Evolutionary conservation across 1,140 invertebrate species (phyloP).

Genomic region (Drosophila leontia): DNA sequence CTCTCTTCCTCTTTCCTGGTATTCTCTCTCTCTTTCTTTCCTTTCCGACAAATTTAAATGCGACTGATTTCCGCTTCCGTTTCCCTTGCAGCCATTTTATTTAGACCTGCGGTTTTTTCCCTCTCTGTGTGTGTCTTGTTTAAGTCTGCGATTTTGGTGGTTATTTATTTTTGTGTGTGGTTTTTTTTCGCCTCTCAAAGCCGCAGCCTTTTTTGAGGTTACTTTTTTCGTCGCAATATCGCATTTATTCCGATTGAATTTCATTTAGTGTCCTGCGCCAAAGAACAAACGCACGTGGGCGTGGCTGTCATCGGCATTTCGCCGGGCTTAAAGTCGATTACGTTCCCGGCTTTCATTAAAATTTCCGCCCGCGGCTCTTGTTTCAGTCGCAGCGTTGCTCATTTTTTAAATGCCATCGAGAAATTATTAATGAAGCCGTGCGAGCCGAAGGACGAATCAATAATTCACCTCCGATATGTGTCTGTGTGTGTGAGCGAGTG

Average conservation of each 20-base stretch:
- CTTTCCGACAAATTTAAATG: constrained; percentile 61
- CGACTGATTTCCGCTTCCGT: constrained; percentile 66
- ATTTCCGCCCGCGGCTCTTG: constrained; percentile 25
- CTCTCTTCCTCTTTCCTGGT: not conserved
- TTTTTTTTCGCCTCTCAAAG: constrained; percentile 7
- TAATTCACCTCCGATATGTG: constrained; percentile 48
- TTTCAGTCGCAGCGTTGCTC: constrained; percentile 19
- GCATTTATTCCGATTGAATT: constrained; percentile 45
- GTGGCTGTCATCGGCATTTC: constrained; percentile 33
- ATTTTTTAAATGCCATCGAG: constrained; percentile 49
- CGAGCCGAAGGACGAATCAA: constrained; percentile 68
- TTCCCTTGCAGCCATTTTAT: constrained; percentile 58
- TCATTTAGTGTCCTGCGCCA: constrained; percentile 18
- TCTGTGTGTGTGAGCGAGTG: constrained; percentile 10
- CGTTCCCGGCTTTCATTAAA: constrained; percentile 39
- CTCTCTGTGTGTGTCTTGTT: constrained; percentile 16
- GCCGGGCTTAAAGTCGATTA: constrained; percentile 37
- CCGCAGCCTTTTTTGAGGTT: constrained; percentile 14
- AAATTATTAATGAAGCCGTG: constrained; percentile 72
- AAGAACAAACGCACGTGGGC: constrained; percentile 3
- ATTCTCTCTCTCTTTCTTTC: constrained; percentile 1
- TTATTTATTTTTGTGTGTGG: constrained; percentile 26
- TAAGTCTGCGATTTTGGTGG: constrained; percentile 24
- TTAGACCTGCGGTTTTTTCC: constrained; percentile 33
- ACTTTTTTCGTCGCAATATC: constrained; percentile 8